Evolutionary conservation across 1,140 invertebrate species (phyloP).

Genomic region (Pseudachorutes palmiensis): DNA sequence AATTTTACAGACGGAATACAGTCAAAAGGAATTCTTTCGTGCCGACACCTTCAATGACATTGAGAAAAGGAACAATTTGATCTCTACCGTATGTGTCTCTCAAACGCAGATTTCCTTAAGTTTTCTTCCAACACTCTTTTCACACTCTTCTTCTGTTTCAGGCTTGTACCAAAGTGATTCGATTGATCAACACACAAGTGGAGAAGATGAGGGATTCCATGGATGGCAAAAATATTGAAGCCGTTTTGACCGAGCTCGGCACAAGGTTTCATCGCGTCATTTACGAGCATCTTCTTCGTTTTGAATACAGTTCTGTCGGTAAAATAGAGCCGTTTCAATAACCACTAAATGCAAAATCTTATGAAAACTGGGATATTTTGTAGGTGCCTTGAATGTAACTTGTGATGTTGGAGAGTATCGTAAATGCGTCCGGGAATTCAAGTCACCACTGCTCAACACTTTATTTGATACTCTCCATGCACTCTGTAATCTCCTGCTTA

Average conservation of each 20-base stretch:
- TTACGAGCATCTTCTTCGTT: slow-evolving; percentile 89
- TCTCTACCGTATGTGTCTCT: slow-evolving; percentile 41
- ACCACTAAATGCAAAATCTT: neutral
- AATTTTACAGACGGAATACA: slow-evolving; percentile 85
- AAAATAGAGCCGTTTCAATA: slow-evolving; percentile 22
- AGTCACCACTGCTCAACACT: slow-evolving; percentile 65
- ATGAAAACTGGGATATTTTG: neutral
- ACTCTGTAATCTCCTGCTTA: slow-evolving; percentile 87
- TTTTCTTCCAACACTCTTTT: slow-evolving; percentile 13
- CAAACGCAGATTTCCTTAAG: slow-evolving; percentile 39
- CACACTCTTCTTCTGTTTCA: slow-evolving; percentile 44
- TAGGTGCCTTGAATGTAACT: slow-evolving; percentile 91
- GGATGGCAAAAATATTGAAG: slow-evolving; percentile 87
- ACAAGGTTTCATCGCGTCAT: slow-evolving; percentile 85
- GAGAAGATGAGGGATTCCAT: slow-evolving; percentile 71
- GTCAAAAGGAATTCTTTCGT: slow-evolving; percentile 85
- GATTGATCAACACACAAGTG: slow-evolving; percentile 69
- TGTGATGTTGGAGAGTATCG: slow-evolving; percentile 94
- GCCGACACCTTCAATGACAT: slow-evolving; percentile 59
- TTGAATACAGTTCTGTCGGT: slow-evolving; percentile 91
- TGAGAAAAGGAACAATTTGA: slow-evolving; percentile 41
- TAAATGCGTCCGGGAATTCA: slow-evolving; percentile 66
- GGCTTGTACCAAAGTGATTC: slow-evolving; percentile 81
- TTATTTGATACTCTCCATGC: slow-evolving; percentile 92
- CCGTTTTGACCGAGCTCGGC: slow-evolving; percentile 79